A percentile compares a stretch with the other conserved stretches of the same genome.
Evolutionary conservation across 2,797 vertebrate species (phyloP).

Genomic region (Leptodactylus fallax): DNA sequence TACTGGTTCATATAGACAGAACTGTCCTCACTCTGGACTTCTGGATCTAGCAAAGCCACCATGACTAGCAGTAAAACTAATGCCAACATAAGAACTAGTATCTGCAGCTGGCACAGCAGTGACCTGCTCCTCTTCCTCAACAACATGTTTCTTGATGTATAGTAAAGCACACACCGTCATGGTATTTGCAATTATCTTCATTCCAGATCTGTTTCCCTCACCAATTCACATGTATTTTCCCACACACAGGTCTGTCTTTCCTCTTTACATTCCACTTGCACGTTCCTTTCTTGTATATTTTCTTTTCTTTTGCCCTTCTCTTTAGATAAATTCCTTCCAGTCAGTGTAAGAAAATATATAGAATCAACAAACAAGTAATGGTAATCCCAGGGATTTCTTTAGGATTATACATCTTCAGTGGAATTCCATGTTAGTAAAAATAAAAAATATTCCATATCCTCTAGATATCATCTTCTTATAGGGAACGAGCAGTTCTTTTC

Average conservation of each 20-base stretch:
- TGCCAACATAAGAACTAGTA: slow-evolving; percentile 77
- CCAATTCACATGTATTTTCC: slow-evolving; percentile 41
- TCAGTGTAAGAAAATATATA: slow-evolving; percentile 41
- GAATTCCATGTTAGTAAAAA: slow-evolving; percentile 54
- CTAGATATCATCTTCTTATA: slow-evolving; percentile 63
- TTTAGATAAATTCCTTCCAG: slow-evolving; percentile 50
- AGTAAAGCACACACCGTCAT: slow-evolving; percentile 73
- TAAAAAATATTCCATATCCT: slow-evolving; percentile 62
- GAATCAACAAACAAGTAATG: slow-evolving; percentile 32
- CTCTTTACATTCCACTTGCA: slow-evolving; percentile 48
- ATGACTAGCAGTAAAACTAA: slow-evolving; percentile 78
- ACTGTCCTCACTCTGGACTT: slow-evolving; percentile 66
- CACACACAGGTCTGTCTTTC: slow-evolving; percentile 53
- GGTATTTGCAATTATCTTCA: slow-evolving; percentile 66
- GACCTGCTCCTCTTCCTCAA: slow-evolving; percentile 76
- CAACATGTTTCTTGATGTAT: slow-evolving; percentile 78
- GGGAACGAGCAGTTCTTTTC: not conserved
- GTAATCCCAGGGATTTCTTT: slow-evolving; percentile 38
- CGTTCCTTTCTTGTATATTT: slow-evolving; percentile 44
- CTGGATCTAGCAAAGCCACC: slow-evolving; percentile 74
- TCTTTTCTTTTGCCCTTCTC: slow-evolving; percentile 23
- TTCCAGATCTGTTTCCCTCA: slow-evolving; percentile 59
- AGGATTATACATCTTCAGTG: slow-evolving; percentile 24
- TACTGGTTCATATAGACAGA: slow-evolving; percentile 64
- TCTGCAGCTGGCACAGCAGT: slow-evolving; percentile 72